Evolutionary conservation across 2,797 vertebrate genomes (phyloP).

Genomic region (Circus cinereus): DNA sequence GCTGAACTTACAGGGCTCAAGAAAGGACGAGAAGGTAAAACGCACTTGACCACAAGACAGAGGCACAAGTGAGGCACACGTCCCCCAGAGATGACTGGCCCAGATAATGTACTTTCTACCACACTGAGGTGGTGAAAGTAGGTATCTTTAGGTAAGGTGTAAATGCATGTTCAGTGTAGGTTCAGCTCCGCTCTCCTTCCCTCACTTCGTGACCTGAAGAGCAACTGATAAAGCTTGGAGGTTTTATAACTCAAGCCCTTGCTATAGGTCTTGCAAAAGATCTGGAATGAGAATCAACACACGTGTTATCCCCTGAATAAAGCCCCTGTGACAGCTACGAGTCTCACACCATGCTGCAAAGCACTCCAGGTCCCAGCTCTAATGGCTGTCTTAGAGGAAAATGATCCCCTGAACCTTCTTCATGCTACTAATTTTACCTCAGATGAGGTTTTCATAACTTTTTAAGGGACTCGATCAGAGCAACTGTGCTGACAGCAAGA

Average conservation of each 20-base stretch:
- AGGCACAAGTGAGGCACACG: not conserved
- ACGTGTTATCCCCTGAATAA: not conserved
- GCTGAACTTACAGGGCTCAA: not conserved
- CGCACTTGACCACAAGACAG: fast-evolving
- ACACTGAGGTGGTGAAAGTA: not conserved
- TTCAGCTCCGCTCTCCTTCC: not conserved
- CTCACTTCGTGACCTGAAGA: not conserved
- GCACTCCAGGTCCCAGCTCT: not conserved
- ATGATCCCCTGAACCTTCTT: not conserved
- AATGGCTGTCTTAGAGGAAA: not conserved
- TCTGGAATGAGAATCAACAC: not conserved
- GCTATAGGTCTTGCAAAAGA: not conserved
- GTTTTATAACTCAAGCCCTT: not conserved
- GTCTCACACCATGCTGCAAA: not conserved
- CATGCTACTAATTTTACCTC: not conserved
- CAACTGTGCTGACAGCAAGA: not conserved
- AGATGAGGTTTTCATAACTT: not conserved
- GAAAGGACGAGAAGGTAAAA: not conserved
- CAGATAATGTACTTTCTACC: not conserved
- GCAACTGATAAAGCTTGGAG: not conserved
- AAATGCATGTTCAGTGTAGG: not conserved
- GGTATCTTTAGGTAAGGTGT: not conserved
- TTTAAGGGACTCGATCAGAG: not conserved
- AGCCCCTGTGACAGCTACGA: not conserved
- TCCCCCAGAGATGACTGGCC: not conserved